A percentile compares a stretch with the other conserved stretches of the same genome.
Conservation (phyloP, 2,888 invertebrate genomes). For the Lottia scabra region DNA sequence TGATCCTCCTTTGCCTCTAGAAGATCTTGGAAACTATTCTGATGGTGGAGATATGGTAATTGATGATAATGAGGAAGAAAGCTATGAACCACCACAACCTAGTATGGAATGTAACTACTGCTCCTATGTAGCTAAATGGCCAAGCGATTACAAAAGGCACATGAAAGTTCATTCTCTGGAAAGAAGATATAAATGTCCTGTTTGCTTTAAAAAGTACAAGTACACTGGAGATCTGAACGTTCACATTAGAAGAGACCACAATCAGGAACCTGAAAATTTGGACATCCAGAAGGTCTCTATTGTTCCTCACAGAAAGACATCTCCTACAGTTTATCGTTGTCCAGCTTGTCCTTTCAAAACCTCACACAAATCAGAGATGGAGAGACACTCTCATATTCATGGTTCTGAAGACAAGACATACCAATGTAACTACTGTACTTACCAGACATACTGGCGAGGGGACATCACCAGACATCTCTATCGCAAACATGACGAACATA, state of each 20-base stretch:
- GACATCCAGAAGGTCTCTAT: constrained; percentile 48
- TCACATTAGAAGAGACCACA: constrained; percentile 78
- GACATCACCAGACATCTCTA: constrained; percentile 71
- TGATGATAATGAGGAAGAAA: constrained; percentile 16
- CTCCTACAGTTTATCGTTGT: constrained; percentile 74
- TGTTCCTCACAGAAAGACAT: constrained; percentile 46
- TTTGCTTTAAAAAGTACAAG: constrained; percentile 82
- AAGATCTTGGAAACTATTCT: constrained; percentile 6
- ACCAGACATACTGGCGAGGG: constrained; percentile 71
- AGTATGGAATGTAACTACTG: constrained; percentile 64
- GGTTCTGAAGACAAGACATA: constrained; percentile 69
- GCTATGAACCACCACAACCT: background rate
- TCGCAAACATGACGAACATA: constrained; percentile 67
- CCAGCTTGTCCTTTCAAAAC: constrained; percentile 73
- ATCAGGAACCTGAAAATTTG: constrained; percentile 61
- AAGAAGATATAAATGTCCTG: constrained; percentile 64
- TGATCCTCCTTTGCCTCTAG: background rate
- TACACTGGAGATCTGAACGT: constrained; percentile 79
- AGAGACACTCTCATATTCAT: constrained; percentile 70
- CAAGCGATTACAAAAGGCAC: constrained; percentile 67
- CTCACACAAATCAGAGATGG: constrained; percentile 70
- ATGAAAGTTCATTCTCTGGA: constrained; percentile 65
- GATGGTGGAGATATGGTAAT: constrained; percentile 20
- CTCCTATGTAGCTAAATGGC: constrained; percentile 67
- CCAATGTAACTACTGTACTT: constrained; percentile 70